These are phyloP conservation scores for Heliangelus exortis DNA, from an alignment of 2,797 vertebrate species.

Conservation along the genomic window DNA sequence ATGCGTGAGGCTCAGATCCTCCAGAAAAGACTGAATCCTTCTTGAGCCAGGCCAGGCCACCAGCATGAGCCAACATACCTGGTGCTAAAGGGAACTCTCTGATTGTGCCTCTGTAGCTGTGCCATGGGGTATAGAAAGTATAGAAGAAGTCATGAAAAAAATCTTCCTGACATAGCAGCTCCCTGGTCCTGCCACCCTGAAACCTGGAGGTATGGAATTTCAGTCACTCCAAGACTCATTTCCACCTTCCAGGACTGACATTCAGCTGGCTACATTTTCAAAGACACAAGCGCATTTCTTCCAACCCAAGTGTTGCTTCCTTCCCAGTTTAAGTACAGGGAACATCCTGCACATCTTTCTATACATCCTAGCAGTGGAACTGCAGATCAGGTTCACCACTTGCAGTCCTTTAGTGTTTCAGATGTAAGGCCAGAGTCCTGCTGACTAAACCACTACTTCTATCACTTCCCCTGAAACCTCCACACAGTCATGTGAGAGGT, in stretches of 20 bases:
- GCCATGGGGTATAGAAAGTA: neutral
- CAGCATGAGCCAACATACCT: neutral
- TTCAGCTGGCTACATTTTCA: neutral
- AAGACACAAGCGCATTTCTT: neutral
- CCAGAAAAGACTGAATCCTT: neutral
- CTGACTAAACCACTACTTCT: neutral
- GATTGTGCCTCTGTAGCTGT: neutral
- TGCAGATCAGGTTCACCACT: neutral
- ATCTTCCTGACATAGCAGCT: neutral
- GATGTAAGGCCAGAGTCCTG: neutral
- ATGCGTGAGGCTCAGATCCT: neutral
- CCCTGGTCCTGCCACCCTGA: neutral
- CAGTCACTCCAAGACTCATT: neutral
- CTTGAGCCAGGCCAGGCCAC: neutral
- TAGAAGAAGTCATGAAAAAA: neutral
- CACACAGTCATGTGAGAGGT: neutral
- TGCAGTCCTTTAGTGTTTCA: neutral
- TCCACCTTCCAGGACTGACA: neutral
- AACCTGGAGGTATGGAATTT: neutral
- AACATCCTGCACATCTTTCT: neutral
- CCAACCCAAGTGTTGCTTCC: neutral
- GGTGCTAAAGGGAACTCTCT: neutral
- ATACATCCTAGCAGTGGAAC: neutral
- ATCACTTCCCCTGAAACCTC: neutral
- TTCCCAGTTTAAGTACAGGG: neutral